Conservation (phyloP, 2,797 vertebrate genomes). For the Vireo griseus region DNA sequence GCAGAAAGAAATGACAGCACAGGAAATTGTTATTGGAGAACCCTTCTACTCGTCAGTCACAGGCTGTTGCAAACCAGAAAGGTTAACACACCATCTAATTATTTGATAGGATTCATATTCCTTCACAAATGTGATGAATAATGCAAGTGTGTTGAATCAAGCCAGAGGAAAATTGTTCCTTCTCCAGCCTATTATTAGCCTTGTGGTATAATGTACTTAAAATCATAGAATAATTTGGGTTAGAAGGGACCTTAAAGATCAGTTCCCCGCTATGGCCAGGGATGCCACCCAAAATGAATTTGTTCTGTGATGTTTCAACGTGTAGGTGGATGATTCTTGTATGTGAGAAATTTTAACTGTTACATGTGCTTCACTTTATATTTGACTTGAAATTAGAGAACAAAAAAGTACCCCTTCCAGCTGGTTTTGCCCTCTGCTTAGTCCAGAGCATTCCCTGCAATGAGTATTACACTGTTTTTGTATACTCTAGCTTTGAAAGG, state of each 20-base stretch:
- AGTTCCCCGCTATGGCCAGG: too few relatives aligned
- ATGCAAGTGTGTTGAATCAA: not conserved
- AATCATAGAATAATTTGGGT: not conserved
- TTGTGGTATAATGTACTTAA: not conserved
- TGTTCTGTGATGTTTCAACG: not conserved
- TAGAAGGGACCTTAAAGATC: not conserved
- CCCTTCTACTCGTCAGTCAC: not conserved
- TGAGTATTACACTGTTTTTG: not conserved
- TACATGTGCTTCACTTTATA: not conserved
- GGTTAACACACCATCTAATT: not conserved
- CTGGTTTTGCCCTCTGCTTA: not conserved
- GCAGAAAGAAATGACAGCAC: not conserved
- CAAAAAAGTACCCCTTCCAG: not conserved
- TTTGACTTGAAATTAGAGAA: not conserved
- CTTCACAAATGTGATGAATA: constrained; percentile 13
- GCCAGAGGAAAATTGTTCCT: not conserved
- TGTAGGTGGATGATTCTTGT: not conserved
- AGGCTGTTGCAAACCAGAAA: not conserved
- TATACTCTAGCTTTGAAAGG: not conserved
- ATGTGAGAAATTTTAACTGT: not conserved
- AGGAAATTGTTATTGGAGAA: not conserved
- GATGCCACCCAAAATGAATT: not conserved
- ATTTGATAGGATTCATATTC: constrained; percentile 3
- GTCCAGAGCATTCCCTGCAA: not conserved
- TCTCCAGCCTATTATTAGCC: not conserved